Evolutionary conservation across 1,140 invertebrate species (phyloP).

Genomic region (Listronotus oregonensis): DNA sequence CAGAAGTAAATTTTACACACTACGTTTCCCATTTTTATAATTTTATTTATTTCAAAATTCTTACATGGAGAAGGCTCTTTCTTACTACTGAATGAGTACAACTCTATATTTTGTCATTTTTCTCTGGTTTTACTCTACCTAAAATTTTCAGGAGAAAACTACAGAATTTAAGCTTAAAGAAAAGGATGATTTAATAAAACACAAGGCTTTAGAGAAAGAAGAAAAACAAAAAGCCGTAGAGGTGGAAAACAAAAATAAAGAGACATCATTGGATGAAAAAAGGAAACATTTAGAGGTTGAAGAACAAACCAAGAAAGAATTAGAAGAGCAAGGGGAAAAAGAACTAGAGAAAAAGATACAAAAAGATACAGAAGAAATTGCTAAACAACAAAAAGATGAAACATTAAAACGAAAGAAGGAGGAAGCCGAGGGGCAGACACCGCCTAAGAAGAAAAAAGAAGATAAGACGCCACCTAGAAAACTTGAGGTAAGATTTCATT

Average conservation of each 20-base stretch:
- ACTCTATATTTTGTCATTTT: too few species aligned
- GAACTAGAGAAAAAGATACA: neutral
- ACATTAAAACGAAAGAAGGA: conserved; percentile 10
- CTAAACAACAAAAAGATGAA: neutral
- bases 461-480: conserved; percentile 24
- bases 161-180: neutral
- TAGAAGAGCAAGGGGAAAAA: neutral
- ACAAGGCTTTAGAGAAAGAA: neutral
- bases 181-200: neutral
- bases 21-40: too few species aligned
- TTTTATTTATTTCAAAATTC: too few species aligned
- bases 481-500: conserved; percentile 10
- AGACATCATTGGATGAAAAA: neutral
- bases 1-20: too few species aligned
- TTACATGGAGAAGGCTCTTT: too few species aligned
- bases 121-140: too few species aligned
- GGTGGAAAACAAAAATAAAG: neutral
- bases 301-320: too few species aligned
- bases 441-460: conserved; percentile 17
- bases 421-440: neutral
- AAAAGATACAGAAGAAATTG: neutral
- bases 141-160: too few species aligned
- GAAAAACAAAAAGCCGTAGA: neutral
- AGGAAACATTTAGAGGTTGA: neutral
- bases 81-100: too few species aligned